Base-by-base conservation (phyloP, 2,888 invertebrate genomes). In the Heliothis peltigera region DNA sequence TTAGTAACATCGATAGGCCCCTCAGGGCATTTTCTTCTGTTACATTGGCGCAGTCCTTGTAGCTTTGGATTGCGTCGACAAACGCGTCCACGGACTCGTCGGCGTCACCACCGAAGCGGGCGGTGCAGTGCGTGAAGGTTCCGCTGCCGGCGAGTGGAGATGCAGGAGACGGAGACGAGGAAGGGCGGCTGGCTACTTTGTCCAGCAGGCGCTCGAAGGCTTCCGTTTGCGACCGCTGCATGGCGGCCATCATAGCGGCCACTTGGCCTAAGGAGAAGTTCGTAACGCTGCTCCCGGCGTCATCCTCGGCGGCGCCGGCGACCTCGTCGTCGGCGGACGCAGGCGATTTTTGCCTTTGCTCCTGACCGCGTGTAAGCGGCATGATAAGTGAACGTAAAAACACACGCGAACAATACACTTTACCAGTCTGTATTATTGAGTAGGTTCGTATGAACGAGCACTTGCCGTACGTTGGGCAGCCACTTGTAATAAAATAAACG, bases 241-340 rank as follows among this genome's bases (percentile, higher is more conserved):
- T 52, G 39, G 52, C 52, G 52, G 52, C 52, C 52, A 52, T 52
- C 52, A 42, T 52, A 42, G 52, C 52, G 21, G 52, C 39, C 52
- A 52, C 49, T 49, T 49, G 49, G 7, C 32, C 32, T 28, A 8
- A 49, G 1, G 46, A 25, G 25, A 25, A 25, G 6, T 25, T 25
- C 4, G 15, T 15, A 42, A 42, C 8, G 10, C 25, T 25, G 25
- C 25, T 25, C 25, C 25, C 25, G 25, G 25, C 25, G 25, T 25
- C 25, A 25, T 25, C 25, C 5, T 10, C 42, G 17, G n/a, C 42
- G n/a, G 10, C 42, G n/a, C 15, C 17, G 17, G 17, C 42, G 42
- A 6, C 17, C 42, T 15, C 42, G 17, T 6, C 17, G 15, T 42
- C 42, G 42, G 10, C 42, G 42, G 10, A 4, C 5, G 42, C 10